phyloP scores from a whole-genome alignment of 2,797 vertebrate genomes.

The Benthosema pterotum region DNA sequence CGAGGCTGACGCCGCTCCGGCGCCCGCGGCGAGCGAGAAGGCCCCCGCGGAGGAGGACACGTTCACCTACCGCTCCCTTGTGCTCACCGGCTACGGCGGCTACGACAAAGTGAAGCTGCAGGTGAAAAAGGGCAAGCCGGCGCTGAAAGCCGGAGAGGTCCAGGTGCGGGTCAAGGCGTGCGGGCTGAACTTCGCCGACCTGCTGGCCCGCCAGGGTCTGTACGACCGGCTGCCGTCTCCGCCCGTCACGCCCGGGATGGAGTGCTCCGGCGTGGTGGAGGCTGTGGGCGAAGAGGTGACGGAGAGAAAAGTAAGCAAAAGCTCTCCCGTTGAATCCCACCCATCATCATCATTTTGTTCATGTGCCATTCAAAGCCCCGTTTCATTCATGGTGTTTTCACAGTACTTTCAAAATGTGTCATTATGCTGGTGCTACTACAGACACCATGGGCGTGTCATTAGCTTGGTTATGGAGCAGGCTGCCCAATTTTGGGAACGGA shows the following conservation, averaged over 20 bases:
- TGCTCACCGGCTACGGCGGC: slow-evolving; percentile 85
- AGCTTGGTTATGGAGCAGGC: slow-evolving; percentile 8
- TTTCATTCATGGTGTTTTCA: no score
- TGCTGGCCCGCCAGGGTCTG: slow-evolving; percentile 91
- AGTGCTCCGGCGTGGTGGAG: slow-evolving; percentile 89
- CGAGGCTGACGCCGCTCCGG: slow-evolving; percentile 56
- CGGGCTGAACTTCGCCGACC: slow-evolving; percentile 94
- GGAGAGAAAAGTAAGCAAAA: slow-evolving; percentile 87
- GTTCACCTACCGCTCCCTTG: slow-evolving; percentile 82
- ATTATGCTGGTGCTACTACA: slow-evolving; percentile 20
- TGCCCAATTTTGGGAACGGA: not conserved
- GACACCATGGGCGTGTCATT: slow-evolving; percentile 72
- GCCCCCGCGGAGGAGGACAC: slow-evolving; percentile 76
- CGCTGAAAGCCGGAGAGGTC: slow-evolving; percentile 85
- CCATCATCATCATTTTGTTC: not conserved
- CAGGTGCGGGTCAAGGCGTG: slow-evolving; percentile 88
- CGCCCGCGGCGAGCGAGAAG: slow-evolving; percentile 53
- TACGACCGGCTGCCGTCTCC: slow-evolving; percentile 89
- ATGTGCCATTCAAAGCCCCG: no score
- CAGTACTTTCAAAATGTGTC: no score
- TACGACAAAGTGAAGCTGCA: slow-evolving; percentile 95
- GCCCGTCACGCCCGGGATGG: slow-evolving; percentile 90
- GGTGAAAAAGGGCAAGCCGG: slow-evolving; percentile 83
- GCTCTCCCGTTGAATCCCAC: not conserved
- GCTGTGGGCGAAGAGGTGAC: slow-evolving; percentile 90